Conservation (phyloP, 2,888 invertebrate species). For the Scaeva pyrastri region DNA sequence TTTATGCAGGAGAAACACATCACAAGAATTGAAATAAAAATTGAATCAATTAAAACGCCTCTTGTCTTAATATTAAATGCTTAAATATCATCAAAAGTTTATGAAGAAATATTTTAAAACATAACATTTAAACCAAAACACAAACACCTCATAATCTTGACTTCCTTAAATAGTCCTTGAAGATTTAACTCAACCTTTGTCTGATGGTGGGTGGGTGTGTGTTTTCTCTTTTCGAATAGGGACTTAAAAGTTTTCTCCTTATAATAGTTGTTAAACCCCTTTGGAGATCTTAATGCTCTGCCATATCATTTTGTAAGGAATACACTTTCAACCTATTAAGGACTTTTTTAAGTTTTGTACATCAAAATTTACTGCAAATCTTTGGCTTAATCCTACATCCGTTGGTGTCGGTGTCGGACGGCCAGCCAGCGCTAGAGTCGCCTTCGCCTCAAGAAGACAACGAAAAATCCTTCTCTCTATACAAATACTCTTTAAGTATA, state of each 20-base stretch:
- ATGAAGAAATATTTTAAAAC: slow-evolving; percentile 8
- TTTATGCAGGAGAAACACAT: too few species aligned
- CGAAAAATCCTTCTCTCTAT: not conserved
- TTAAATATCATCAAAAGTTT: slow-evolving; percentile 13
- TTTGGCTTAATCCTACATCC: slow-evolving; percentile 36
- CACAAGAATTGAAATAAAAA: not conserved
- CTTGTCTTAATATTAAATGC: not conserved
- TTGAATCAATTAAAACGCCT: slow-evolving; percentile 1
- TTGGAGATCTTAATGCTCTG: slow-evolving; percentile 41
- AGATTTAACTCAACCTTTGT: slow-evolving; percentile 5
- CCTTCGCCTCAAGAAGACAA: not conserved
- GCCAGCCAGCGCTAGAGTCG: too few species aligned
- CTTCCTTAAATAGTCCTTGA: slow-evolving; percentile 2
- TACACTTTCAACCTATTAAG: slow-evolving; percentile 33
- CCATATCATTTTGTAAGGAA: slow-evolving; percentile 60
- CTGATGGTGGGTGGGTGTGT: not conserved
- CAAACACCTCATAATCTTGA: slow-evolving; percentile 17
- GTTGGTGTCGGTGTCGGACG: not conserved
- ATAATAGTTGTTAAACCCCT: slow-evolving; percentile 30
- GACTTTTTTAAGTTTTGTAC: slow-evolving; percentile 62
- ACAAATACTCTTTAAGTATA: not conserved
- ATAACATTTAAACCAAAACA: slow-evolving; percentile 4
- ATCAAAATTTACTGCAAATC: slow-evolving; percentile 65
- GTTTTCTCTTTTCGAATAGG: slow-evolving; percentile 1
- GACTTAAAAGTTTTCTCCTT: slow-evolving; percentile 38